Conservation (phyloP, 2,113 vertebrate genomes). For the Hypanus sabinus region DNA sequence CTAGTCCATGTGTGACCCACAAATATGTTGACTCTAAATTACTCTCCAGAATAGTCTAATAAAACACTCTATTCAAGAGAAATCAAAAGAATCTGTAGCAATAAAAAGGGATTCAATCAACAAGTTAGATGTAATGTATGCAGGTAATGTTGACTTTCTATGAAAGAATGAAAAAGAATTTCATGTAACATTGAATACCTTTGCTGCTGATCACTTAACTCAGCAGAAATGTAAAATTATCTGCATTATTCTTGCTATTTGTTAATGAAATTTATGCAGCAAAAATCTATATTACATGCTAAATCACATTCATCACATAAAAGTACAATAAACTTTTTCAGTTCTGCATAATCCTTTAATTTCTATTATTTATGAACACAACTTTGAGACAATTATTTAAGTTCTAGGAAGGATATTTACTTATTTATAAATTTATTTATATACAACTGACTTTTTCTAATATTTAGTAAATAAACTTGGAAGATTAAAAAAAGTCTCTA, state of each 20-base stretch:
- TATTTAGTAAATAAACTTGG: neutral
- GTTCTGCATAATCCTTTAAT: neutral
- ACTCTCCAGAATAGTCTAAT: no score
- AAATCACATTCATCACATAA: neutral
- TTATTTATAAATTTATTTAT: neutral
- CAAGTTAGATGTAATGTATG: no score
- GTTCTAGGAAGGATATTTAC: neutral
- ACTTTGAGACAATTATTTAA: neutral
- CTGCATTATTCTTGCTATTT: neutral
- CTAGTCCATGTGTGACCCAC: no score
- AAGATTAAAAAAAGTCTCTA: neutral
- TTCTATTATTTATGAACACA: neutral
- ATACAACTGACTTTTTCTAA: neutral
- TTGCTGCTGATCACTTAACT: neutral
- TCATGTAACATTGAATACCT: neutral
- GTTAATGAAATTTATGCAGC: neutral
- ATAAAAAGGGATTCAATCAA: no score
- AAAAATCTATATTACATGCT: neutral
- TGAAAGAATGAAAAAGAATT: neutral
- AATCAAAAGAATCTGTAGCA: no score
- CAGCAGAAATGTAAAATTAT: neutral
- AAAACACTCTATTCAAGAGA: no score
- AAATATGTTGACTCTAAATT: no score
- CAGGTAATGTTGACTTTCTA: no score
- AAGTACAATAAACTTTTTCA: neutral